phyloP scores from a whole-genome alignment of 2,888 invertebrate genomes.

The Gari tellinella region DNA sequence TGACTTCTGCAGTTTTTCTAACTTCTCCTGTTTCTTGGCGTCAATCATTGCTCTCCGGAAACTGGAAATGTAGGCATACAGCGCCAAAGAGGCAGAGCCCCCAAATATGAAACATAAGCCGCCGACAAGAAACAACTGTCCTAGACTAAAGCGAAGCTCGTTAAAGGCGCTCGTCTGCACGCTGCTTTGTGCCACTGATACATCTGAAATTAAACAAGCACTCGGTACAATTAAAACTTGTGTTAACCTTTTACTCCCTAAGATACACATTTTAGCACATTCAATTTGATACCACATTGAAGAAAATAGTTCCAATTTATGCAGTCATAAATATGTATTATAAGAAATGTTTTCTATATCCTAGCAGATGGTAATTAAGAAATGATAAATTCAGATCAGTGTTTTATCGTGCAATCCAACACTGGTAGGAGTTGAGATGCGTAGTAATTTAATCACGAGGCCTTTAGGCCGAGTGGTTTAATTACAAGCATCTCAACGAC shows the following conservation, averaged over 20 bases:
- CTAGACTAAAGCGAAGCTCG: conserved; percentile 50
- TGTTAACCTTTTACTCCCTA: not conserved
- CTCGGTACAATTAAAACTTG: not conserved
- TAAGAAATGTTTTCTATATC: too few relatives aligned
- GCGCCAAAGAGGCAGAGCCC: conserved; percentile 61
- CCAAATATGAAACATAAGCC: conserved; percentile 68
- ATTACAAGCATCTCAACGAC: too few relatives aligned
- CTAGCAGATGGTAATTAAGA: too few relatives aligned
- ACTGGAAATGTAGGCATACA: conserved; percentile 66
- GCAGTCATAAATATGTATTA: too few relatives aligned
- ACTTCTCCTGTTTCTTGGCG: conserved; percentile 36
- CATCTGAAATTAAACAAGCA: conserved; percentile 31
- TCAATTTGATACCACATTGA: too few relatives aligned
- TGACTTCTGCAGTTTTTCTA: conserved; percentile 30
- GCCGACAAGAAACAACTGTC: conserved; percentile 67
- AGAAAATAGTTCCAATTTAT: too few relatives aligned
- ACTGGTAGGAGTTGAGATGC: too few relatives aligned
- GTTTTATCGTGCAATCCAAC: too few relatives aligned
- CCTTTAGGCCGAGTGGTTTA: too few relatives aligned
- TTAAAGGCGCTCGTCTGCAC: conserved; percentile 28
- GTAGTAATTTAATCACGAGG: too few relatives aligned
- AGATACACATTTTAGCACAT: too few relatives aligned
- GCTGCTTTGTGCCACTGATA: conserved; percentile 42
- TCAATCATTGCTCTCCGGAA: conserved; percentile 56
- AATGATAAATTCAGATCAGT: too few relatives aligned